Evolutionary conservation across 1,140 invertebrate genomes (phyloP).

Genomic region (Hermetia illucens): DNA sequence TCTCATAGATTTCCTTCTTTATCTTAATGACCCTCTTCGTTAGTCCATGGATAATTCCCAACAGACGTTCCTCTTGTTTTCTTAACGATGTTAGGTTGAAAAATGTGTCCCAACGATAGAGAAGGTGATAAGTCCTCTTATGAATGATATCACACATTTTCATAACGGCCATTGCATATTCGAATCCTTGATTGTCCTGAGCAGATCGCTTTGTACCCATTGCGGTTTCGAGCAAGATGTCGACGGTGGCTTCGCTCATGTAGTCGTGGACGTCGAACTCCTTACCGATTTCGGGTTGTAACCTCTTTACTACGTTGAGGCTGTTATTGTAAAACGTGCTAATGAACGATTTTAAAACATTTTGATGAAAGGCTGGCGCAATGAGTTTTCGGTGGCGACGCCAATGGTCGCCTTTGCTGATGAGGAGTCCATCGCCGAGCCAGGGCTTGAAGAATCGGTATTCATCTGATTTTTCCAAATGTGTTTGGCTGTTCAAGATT

Average conservation of each 20-base stretch:
- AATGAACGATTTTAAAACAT: constrained; percentile 79
- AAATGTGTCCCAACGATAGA: constrained; percentile 40
- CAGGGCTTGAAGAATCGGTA: constrained; percentile 79
- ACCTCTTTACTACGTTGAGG: constrained; percentile 46
- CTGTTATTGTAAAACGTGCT: constrained; percentile 77
- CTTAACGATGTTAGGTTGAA: constrained; percentile 44
- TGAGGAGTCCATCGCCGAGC: constrained; percentile 76
- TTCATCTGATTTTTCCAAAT: constrained; percentile 68
- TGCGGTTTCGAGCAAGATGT: constrained; percentile 70
- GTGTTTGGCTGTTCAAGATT: constrained; percentile 50
- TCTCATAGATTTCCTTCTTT: constrained; percentile 37
- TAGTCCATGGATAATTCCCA: constrained; percentile 46
- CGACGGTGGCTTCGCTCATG: constrained; percentile 70
- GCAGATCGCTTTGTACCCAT: constrained; percentile 52
- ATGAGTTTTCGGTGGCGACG: constrained; percentile 70
- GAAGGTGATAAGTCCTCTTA: constrained; percentile 45
- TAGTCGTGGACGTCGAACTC: constrained; percentile 72
- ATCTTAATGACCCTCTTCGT: constrained; percentile 46
- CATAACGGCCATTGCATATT: constrained; percentile 59
- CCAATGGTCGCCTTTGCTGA: constrained; percentile 75
- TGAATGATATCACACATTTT: constrained; percentile 61
- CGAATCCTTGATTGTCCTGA: constrained; percentile 45
- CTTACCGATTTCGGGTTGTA: constrained; percentile 46
- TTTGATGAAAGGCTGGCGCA: constrained; percentile 86
- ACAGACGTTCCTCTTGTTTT: constrained; percentile 40